Conservation (phyloP, 2,888 invertebrate species). For the Chrysomela aeneicollis region DNA sequence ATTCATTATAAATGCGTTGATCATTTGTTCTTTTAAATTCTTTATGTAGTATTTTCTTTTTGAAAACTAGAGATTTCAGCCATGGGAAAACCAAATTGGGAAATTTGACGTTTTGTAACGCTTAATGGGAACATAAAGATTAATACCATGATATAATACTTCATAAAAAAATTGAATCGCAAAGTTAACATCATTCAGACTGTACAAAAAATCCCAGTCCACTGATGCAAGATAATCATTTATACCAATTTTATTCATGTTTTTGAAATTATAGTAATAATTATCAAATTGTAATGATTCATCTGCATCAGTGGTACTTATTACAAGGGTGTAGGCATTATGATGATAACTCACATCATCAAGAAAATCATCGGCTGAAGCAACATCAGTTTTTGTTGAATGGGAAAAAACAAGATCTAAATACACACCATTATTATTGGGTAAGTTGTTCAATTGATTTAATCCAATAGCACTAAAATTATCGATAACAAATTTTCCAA, state of each 20-base stretch:
- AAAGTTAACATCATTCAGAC: not conserved
- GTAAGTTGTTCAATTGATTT: slow-evolving; percentile 3
- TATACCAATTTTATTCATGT: not conserved
- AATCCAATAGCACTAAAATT: not conserved
- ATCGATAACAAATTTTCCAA: not conserved
- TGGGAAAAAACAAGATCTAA: not conserved
- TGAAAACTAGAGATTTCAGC: no score
- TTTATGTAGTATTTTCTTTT: no score
- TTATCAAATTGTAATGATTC: slow-evolving; percentile 2
- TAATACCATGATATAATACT: no score
- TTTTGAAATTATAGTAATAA: not conserved
- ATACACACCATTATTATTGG: not conserved
- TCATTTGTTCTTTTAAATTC: no score
- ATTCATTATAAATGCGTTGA: no score
- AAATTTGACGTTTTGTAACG: no score
- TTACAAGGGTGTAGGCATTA: not conserved
- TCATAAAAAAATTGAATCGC: not conserved
- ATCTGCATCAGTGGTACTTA: not conserved
- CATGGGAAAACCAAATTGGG: no score
- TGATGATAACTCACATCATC: not conserved
- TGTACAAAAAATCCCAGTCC: not conserved
- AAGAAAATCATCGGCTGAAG: not conserved
- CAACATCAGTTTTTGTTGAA: not conserved
- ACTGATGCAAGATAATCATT: slow-evolving; percentile 1
- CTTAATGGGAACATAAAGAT: no score